Base-by-base conservation (phyloP, 2,888 invertebrate genomes). In the Idaea dimidiata region DNA sequence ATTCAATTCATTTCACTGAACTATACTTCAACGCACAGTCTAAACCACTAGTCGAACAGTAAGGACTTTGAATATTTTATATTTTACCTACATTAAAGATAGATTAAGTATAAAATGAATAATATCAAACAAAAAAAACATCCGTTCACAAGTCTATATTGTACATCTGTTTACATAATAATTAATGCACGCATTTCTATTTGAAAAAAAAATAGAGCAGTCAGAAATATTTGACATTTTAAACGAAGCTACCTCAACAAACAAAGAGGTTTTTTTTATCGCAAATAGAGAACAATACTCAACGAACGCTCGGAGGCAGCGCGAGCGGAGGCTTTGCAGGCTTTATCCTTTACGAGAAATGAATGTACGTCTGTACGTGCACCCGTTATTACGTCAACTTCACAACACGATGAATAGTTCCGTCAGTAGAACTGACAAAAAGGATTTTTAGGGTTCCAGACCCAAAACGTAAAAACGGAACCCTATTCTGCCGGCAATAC, bases 321-420 rank as follows among this genome's bases (percentile, higher is more conserved):
- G n/a, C n/a, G 59, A 62, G 62, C 61, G 54, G 57, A 31, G 53
- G 67, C 65, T 66, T 64, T 59, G 69, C 65, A 67, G 65, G 60
- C 64, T 66, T 69, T 63, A 64, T 59, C 60, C 62, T 63, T 72
- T 70, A 72, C 69, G 70, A 62, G 64, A 56, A 69, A 65, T 63
- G 63, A 62, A 58, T 66, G 66, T 61, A 66, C 69, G 65, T 67
- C 57, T 66, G 66, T 61, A 66, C 69, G 65, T 67, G 68, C 60
- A 66, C 60, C 61, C 62, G 64, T 69, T 69, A 67, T 69, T 69
- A 67, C 71, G 69, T 69, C 67, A 70, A 70, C 69, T 66, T 63
- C 66, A 57, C 71, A 70, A 72, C 63, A 74, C 76, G 77, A 77
- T 71, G 72, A 73, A 76, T 75, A 66, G 62, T 66, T 66, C 70